Base-by-base conservation (phyloP, 2,888 invertebrate species). In the Chymomyza procnemis region DNA sequence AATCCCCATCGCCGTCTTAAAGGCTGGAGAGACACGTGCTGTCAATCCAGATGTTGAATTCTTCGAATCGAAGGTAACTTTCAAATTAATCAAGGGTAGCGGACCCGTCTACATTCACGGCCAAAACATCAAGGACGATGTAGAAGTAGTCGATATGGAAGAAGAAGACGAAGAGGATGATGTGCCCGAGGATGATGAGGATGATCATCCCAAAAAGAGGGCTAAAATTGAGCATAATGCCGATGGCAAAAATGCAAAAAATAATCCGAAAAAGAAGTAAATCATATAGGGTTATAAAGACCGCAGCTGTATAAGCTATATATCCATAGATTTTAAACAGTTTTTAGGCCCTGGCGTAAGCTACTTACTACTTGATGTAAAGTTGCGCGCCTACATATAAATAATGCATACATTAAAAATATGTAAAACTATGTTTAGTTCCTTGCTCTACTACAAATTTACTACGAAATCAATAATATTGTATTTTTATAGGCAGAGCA, bases 101-200 rank as follows among this genome's bases (percentile, higher is more conserved):
- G 96, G 96, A 3, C 96, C 96, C 22, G 95, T 97, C 75, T 96
- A 96, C 87, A 93, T 97, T 90, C 95, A 96, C 83, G 96, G 96
- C 14, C 96, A 96, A 88, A 96, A 96, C 90, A 92, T 96, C 81
- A 95, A 95, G 80, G 95, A 96, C 92, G 96, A 96, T 89, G 94
- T 94, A 75, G 96, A 96, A 93, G 95, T 95, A 74, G 95, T 95
- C 70, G 95, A 95, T 88, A 94, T 95, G 93, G 92, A 95, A 52
- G 96, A 96, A 79, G 95, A 95, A 74, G 95, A 96, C 66, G 95
- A 95, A 82, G 95, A 95, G 71, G 92, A 92, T 82, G 94, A 93
- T 87, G 92, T 92, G 87, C 88, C 93, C 70, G 92, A 92, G 91
- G 94, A 94, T 68, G 88, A 89, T 57, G 95, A 95, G 71, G 95